Percentiles rank a stretch among this genome's conserved stretches.
Evolutionary conservation across 2,797 vertebrate genomes (phyloP).

Genomic region (Kryptopterus vitreolus): DNA sequence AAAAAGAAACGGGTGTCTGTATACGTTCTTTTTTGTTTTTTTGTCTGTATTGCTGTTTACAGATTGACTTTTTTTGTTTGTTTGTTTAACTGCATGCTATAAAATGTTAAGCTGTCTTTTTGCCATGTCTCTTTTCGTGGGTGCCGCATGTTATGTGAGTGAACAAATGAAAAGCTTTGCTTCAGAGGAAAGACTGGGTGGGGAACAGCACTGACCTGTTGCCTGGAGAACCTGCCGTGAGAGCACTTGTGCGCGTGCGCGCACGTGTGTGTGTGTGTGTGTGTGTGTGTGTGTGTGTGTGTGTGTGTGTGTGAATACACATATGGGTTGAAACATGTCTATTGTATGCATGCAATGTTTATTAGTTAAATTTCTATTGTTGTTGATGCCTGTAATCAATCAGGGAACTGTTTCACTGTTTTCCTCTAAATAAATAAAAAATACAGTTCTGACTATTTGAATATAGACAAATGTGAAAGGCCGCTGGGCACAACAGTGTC

Average conservation of each 20-base stretch:
- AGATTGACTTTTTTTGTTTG: too few species aligned
- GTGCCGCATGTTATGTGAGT: conserved; percentile 63
- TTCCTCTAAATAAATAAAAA: conserved; percentile 37
- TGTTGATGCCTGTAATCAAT: conserved; percentile 56
- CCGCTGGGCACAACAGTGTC: conserved; percentile 55
- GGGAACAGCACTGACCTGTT: conserved; percentile 50
- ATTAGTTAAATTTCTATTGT: conserved; percentile 54
- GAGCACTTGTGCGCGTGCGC: conserved; percentile 62
- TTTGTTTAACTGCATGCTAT: conserved; percentile 67
- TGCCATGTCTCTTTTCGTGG: conserved; percentile 54
- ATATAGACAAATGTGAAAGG: conserved; percentile 58
- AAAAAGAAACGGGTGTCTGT: conserved; percentile 69
- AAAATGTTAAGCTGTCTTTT: conserved; percentile 44
- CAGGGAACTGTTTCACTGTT: conserved; percentile 60
- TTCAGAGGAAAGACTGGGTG: conserved; percentile 61
- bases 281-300: conserved; percentile 32
- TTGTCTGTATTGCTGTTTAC: conserved; percentile 56
- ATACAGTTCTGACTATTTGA: conserved; percentile 44
- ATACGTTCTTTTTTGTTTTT: conserved; percentile 47
- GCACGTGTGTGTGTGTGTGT: conserved; percentile 31
- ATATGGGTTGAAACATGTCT: conserved; percentile 24
- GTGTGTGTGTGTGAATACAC: conserved; percentile 35
- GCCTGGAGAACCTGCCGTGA: conserved; percentile 47
- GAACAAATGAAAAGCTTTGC: conserved; percentile 54
- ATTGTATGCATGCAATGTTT: conserved; percentile 49